Percentiles rank a stretch among this genome's conserved stretches.
These are phyloP conservation scores for Anastrepha ludens DNA, from an alignment of 1,140 invertebrate genomes.

Conservation along the genomic window DNA sequence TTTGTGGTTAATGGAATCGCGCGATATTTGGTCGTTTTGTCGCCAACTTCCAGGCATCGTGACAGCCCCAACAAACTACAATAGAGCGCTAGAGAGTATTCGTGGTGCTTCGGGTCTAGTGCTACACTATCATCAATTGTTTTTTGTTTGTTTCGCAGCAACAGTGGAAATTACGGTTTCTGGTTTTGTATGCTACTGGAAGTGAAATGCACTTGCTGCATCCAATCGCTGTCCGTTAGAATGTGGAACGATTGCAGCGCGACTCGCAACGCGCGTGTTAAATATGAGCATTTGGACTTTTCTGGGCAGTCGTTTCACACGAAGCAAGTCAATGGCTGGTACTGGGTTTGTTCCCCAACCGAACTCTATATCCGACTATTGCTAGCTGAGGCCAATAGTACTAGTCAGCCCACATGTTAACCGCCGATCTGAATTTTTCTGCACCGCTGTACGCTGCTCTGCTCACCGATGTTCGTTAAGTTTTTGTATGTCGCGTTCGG, in stretches of 20 bases:
- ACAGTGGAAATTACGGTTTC: slow-evolving; percentile 41
- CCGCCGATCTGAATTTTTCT: too few relatives aligned
- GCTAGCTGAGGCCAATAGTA: too few relatives aligned
- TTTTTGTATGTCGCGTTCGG: too few relatives aligned
- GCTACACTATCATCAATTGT: not conserved
- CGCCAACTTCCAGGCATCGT: slow-evolving; percentile 20
- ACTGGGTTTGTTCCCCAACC: not conserved
- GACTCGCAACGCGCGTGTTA: not conserved
- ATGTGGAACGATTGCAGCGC: not conserved
- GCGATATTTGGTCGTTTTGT: not conserved
- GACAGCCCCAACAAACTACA: not conserved
- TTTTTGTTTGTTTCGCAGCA: not conserved
- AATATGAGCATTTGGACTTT: not conserved
- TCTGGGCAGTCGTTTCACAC: not conserved
- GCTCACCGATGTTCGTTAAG: too few relatives aligned
- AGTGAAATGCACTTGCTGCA: slow-evolving; percentile 52
- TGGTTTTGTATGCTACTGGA: slow-evolving; percentile 52
- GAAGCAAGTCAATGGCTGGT: not conserved
- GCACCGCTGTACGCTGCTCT: not conserved
- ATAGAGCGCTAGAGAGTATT: not conserved
- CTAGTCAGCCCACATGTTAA: too few relatives aligned
- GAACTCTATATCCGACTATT: not conserved
- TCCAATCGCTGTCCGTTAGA: slow-evolving; percentile 4
- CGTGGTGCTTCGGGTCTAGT: not conserved
- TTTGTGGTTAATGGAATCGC: slow-evolving; percentile 39